Evolutionary conservation across 35 echinoderm and acorn worm species (phyloP), one percentile per base, ranked within the genome.

Genomic region (Patiria miniata): DNA sequence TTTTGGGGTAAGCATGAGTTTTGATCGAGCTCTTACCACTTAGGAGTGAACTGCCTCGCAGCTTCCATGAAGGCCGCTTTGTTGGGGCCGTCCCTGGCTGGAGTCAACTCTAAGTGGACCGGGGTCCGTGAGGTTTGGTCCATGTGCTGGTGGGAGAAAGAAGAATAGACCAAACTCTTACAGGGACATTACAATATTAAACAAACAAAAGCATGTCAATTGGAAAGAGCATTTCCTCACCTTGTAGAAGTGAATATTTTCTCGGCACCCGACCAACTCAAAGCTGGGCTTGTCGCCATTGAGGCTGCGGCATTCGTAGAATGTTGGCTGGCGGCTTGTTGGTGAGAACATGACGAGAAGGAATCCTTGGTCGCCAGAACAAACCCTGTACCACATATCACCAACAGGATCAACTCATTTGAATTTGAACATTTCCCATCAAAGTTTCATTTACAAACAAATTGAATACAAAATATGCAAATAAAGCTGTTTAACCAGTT

Each of bases 241-340:
- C 89, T 95, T 99, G 86, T 86, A 95, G 5, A 91, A 32, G 52
- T 98, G 95, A 0, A 98, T 79, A 26, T 98, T 90, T 89, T 98
- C 95, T 37, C 94, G 65, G 81, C 96, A 99, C 12, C 89, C 90
- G 37, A 91, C 79, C 23, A 99, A 83, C 78, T 90, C 69, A 79
- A 99, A 99, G 21, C 39, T 73, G 9, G 91, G 65, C 10, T 83
- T 78, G 7, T 85, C 39, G 10, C 52, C 54, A 37, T 68, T 58
- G 28, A 51, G 54, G 9, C 23, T 61, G 10, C 15, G 52, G 28
- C 96, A 99, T 78, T 99, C 89, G 85, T 95, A 95, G 84, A 99
- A 99, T 17, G 81, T 44, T 18, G 96, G 92, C 33, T 95, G 88
- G 6, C 78, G 68, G 29, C 80, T 76, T 34, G 86, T 83, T 16